These are phyloP conservation scores for Eulemur macaco DNA, from an alignment of 2,113 vertebrate species.

Conservation along the genomic window DNA sequence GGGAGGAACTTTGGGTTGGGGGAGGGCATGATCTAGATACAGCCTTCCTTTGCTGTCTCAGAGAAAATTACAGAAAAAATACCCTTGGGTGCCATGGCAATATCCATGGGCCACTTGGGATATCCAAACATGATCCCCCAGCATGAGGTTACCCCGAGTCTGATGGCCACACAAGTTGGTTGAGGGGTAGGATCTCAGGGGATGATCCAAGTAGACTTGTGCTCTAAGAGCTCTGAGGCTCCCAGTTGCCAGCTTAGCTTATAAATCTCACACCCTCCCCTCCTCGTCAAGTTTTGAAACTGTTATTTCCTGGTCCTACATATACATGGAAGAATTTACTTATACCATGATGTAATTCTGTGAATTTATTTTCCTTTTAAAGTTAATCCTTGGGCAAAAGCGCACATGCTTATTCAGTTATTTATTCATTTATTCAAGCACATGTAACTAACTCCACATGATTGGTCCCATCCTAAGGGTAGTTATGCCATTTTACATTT, in stretches of 20 bases:
- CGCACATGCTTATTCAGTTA: not conserved
- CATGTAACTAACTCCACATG: not conserved
- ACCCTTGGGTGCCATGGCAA: fast-evolving
- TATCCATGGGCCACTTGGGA: not conserved
- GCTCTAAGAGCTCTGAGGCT: not conserved
- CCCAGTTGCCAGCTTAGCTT: not conserved
- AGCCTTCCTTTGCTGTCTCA: not conserved
- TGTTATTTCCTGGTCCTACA: not conserved
- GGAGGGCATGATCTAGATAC: not conserved
- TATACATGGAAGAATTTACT: not conserved
- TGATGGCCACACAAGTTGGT: fast-evolving
- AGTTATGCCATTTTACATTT: not conserved
- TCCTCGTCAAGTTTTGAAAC: not conserved
- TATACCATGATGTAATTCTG: not conserved
- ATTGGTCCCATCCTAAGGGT: not conserved
- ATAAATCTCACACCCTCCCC: not conserved
- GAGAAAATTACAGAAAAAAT: not conserved
- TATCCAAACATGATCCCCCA: not conserved
- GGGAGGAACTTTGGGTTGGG: fast-evolving
- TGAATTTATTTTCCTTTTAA: not conserved
- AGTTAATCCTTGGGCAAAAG: not conserved
- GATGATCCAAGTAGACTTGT: too few species aligned
- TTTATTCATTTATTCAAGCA: not conserved
- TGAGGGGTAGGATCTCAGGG: not conserved
- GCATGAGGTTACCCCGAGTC: not conserved